phyloP scores from a whole-genome alignment of 2,888 invertebrate genomes.

The Hirtodrosophila duncani region DNA sequence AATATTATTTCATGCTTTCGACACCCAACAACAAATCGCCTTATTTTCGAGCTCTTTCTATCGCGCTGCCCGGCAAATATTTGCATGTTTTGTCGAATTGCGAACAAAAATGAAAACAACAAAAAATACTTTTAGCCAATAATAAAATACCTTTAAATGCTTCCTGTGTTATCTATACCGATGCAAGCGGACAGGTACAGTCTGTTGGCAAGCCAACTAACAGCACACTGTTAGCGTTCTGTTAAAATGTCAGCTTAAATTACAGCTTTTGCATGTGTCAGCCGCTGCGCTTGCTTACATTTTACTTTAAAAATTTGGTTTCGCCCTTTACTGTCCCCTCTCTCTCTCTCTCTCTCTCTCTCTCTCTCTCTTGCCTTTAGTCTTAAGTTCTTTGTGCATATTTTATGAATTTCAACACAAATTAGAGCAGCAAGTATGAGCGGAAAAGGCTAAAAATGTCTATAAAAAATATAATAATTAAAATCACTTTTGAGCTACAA shows the following conservation, averaged over 20 bases:
- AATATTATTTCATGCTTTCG: slow-evolving; percentile 11
- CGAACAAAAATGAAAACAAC: too few species aligned
- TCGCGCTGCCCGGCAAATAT: slow-evolving; percentile 13
- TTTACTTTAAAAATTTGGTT: background rate
- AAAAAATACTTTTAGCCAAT: slow-evolving; percentile 57
- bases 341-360: background rate
- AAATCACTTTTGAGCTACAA: slow-evolving; percentile 1
- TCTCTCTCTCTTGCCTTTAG: background rate
- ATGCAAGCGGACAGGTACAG: slow-evolving; percentile 94
- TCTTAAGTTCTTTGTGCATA: slow-evolving; percentile 1
- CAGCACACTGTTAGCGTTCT: slow-evolving; percentile 29
- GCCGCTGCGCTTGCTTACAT: slow-evolving; percentile 5
- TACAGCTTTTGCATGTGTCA: slow-evolving; percentile 24
- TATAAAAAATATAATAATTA: slow-evolving; percentile 3
- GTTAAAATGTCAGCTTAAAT: slow-evolving; percentile 17
- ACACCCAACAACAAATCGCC: slow-evolving; percentile 11
- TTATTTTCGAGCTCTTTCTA: slow-evolving; percentile 2
- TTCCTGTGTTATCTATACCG: slow-evolving; percentile 96
- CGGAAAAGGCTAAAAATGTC: slow-evolving; percentile 3
- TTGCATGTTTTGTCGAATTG: slow-evolving; percentile 34
- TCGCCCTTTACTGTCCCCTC: slow-evolving; percentile 1
- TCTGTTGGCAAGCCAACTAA: slow-evolving; percentile 36
- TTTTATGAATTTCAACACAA: background rate
- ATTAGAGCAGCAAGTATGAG: slow-evolving; percentile 66
- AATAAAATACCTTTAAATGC: slow-evolving; percentile 90